Base-by-base conservation (phyloP, 2,888 invertebrate genomes). In the Cheilosia variabilis region DNA sequence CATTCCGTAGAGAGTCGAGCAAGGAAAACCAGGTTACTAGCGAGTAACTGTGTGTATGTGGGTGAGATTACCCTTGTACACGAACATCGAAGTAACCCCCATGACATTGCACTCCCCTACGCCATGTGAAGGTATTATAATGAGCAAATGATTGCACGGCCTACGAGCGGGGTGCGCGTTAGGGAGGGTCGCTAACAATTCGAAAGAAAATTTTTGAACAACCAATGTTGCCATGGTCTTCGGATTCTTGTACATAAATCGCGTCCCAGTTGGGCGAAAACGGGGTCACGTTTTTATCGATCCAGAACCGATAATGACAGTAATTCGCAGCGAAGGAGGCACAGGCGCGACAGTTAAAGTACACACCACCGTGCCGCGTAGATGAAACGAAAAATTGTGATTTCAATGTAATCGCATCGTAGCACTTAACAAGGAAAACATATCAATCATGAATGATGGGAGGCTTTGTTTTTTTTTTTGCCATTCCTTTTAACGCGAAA, bases 51-150 rank as follows among this genome's bases (percentile, higher is more conserved):
- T 68, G n/a, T 50, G 57, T 78, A 27, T 7, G 31, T 37, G 41
- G 22, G 43, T 57, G 68, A 78, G 72, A 83, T 83, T 78, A 75
- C 73, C 79, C 73, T 69, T 71, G 53, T 69, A 62, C 55, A 37
- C 45, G 58, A 50, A 45, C 50, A 41, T 19, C 60, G 53, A 53
- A 75, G 55, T 47, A 79, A 57, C 45, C 60, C 75, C 84, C 84
- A 50, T 79, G 83, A 84, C 83, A 79, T 84, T 84, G 83, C 73
- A 79, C 55, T 62, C 37, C 52, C 62, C 17, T 65, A 53, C 60
- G 81, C 10, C 73, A 53, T 55, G 37, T 55, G 55, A 65, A 71
- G 79, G 69, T 82, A 53, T 77, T 82, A 53, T 77, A 82, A 82
- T 82, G 82, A 77, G 71, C 65, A 71, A 82, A 77, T 77, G 60